Evolutionary conservation across 2,797 vertebrate genomes (phyloP).

Genomic region (Ceryle rudis): DNA sequence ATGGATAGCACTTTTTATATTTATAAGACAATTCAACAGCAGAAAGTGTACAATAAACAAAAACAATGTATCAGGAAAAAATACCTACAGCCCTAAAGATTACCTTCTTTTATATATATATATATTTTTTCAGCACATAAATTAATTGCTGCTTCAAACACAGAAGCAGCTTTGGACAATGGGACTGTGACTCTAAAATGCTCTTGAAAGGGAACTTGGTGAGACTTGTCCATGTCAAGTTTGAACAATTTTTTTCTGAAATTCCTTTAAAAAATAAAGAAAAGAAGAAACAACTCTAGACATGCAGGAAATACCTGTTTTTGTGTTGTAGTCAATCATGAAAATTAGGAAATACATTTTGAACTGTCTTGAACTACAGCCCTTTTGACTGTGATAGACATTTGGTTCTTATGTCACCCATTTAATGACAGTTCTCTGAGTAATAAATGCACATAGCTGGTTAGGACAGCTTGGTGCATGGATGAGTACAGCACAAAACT

Average conservation of each 20-base stretch:
- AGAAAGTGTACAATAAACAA: background rate
- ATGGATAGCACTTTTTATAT: background rate
- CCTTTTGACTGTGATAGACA: background rate
- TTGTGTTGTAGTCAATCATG: background rate
- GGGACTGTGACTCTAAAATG: background rate
- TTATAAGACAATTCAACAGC: background rate
- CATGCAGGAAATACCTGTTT: slow-evolving; percentile 1
- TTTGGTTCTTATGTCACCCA: background rate
- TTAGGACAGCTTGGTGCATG: background rate
- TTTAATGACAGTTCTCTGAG: background rate
- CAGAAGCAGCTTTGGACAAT: background rate
- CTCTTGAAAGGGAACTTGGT: background rate
- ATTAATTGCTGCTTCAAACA: background rate
- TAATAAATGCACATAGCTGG: background rate
- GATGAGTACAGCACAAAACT: slow-evolving; percentile 18
- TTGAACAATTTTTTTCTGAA: background rate
- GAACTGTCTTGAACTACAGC: background rate
- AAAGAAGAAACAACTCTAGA: slow-evolving; percentile 2
- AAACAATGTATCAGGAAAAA: background rate
- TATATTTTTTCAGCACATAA: background rate
- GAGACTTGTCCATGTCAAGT: background rate
- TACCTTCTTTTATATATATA: background rate
- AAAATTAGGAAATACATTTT: slow-evolving; percentile 9
- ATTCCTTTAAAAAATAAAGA: slow-evolving; percentile 1
- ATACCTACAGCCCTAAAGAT: background rate